Base-by-base conservation (phyloP, 2,888 invertebrate species). In the Lycaena phlaeas region DNA sequence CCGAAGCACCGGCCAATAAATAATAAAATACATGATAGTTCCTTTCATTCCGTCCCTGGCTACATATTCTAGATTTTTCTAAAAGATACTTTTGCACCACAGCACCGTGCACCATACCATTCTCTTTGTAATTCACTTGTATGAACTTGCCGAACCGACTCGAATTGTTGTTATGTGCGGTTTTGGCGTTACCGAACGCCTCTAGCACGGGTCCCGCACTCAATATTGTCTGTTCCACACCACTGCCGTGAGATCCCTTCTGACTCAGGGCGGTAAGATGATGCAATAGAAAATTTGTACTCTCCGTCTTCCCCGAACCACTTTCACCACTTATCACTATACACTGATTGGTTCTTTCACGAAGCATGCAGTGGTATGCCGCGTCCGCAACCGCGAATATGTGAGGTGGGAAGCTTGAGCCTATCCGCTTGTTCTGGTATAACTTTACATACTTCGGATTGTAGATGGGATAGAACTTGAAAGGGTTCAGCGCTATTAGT, bases 21-120 rank as follows among this genome's bases (percentile, higher is more conserved):
- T 97, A 97, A 79, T 98, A 98, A 81, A 98, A 98, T 49, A 97
- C 97, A 73, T 98, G 97, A 77, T 98, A 98, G 82, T 97, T 98
- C 63, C 97, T 87, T 79, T 98, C 97, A 65, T 95, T 94, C 50
- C 92, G 89, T 14, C 97, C 96, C 81, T 97, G 96, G 90, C 94
- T 96, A 61, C 97, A 96, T 65, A 97, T 97, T 59, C 97, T 86
- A 15, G 96, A 96, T 69, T 97, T 97, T 81, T 98, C 97, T 67
- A 98, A 71, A 26, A 98, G 88, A 79, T 97, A 98, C 73, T 97
- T 97, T 78, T 97, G 97, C 43, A 97, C 97, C 50, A 97, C 95
- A 34, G 97, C 97, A 56, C 97, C 97, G 64, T 97, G 96, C 14
- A 97, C 97, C 94, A 97, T 96, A 56, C 98, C 97, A 89, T 97